phyloP scores from a whole-genome alignment of 2,113 vertebrate species.

The Actinemys pallida region DNA sequence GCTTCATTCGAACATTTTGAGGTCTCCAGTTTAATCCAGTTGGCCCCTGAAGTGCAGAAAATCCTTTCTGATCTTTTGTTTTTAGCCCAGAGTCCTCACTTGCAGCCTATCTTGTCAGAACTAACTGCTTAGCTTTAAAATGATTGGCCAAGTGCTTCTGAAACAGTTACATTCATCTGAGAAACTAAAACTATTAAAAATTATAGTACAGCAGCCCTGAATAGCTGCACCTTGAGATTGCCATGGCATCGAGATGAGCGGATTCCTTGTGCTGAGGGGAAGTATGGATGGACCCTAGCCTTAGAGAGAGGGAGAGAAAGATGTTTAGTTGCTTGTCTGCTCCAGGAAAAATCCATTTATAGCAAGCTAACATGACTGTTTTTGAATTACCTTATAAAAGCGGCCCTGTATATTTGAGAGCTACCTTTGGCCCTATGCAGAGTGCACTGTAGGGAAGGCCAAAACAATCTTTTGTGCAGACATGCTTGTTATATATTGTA shows the following conservation, averaged over 20 bases:
- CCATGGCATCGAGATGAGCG: not conserved
- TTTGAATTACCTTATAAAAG: constrained; percentile 49
- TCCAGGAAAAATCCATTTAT: constrained; percentile 24
- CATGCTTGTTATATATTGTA: constrained; percentile 36
- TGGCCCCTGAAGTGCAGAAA: not conserved
- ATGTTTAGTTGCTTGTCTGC: not conserved
- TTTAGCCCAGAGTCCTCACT: not conserved
- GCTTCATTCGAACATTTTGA: not conserved
- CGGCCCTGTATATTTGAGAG: not conserved
- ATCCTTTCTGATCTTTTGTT: not conserved
- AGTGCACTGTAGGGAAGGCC: not conserved
- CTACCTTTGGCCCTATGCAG: not conserved
- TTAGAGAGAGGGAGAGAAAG: not conserved
- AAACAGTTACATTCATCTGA: constrained; percentile 10
- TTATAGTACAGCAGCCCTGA: not conserved
- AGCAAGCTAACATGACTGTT: not conserved
- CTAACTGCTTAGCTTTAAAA: not conserved
- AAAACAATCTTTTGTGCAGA: not conserved
- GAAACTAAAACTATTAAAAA: constrained; percentile 18
- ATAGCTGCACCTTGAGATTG: not conserved
- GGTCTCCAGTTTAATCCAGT: not conserved
- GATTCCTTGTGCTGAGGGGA: not conserved
- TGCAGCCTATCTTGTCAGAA: not conserved
- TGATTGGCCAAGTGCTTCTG: not conserved
- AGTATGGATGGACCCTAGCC: constrained; percentile 4